phyloP scores from a whole-genome alignment of 2,888 invertebrate genomes.

The Caprella mutica region DNA sequence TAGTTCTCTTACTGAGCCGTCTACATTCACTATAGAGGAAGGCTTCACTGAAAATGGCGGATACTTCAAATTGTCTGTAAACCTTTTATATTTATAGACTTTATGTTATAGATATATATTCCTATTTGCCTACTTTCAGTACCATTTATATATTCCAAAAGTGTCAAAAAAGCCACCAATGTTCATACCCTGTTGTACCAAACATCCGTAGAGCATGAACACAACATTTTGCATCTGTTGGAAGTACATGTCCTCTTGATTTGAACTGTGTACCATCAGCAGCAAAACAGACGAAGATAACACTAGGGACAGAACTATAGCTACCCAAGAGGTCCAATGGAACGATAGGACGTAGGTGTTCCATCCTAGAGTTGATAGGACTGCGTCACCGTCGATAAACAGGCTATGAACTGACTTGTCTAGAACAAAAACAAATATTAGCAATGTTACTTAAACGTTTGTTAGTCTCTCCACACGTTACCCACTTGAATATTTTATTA shows the following conservation, averaged over 20 bases:
- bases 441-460: neutral
- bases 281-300: neutral
- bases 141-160: too few relatives aligned
- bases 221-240: conserved; percentile 4
- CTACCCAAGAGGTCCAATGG: conserved; percentile 21
- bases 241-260: conserved; percentile 20
- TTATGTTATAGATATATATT: too few relatives aligned
- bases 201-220: conserved; percentile 25
- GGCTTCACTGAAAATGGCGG: too few relatives aligned
- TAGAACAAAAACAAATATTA: neutral
- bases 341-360: conserved; percentile 23
- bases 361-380: conserved; percentile 18
- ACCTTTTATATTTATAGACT: too few relatives aligned
- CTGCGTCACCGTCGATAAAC: neutral
- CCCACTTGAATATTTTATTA: too few relatives aligned
- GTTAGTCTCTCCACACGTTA: neutral
- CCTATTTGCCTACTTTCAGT: too few relatives aligned
- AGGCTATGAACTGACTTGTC: neutral
- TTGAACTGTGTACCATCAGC: conserved; percentile 12
- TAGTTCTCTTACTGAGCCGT: too few relatives aligned
- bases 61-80: too few relatives aligned
- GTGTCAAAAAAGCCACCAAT: too few relatives aligned
- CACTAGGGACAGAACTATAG: conserved; percentile 7
- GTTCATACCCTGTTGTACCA: conserved; percentile 28
- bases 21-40: too few relatives aligned